Evolutionary conservation across 2,888 invertebrate species (phyloP).

Genomic region (Drosophila engyochracea): DNA sequence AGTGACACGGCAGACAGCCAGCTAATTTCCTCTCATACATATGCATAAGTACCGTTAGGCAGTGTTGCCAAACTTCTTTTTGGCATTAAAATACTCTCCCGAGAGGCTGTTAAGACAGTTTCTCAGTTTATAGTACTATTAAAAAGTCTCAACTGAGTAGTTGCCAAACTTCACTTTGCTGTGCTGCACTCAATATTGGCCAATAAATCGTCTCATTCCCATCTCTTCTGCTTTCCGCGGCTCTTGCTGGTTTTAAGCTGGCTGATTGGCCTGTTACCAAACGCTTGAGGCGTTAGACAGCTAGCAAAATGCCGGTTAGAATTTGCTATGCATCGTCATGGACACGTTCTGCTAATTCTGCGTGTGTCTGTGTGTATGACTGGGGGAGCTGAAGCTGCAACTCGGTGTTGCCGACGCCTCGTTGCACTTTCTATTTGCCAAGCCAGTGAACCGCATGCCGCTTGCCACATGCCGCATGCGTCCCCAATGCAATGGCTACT

Average conservation of each 20-base stretch:
- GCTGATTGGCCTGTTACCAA: constrained; percentile 37
- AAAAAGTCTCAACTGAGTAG: neutral
- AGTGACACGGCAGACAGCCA: constrained; percentile 27
- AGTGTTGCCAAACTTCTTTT: constrained; percentile 19
- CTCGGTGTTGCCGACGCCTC: constrained; percentile 36
- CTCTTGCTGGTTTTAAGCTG: constrained; percentile 22
- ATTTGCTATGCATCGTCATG: constrained; percentile 51
- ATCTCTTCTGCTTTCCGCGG: constrained; percentile 8
- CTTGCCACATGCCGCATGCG: constrained; percentile 23
- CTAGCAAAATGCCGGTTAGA: constrained; percentile 59
- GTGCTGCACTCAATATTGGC: constrained; percentile 13
- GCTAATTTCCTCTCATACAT: constrained; percentile 2
- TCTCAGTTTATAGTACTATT: neutral
- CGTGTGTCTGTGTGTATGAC: constrained; percentile 2
- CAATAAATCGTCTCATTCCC: constrained; percentile 19
- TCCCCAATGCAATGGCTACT: constrained; percentile 72
- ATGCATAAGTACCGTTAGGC: neutral
- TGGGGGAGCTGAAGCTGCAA: constrained; percentile 23
- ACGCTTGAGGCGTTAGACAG: constrained; percentile 50
- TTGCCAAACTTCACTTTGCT: constrained; percentile 29
- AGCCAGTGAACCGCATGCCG: constrained; percentile 62
- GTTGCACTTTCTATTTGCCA: constrained; percentile 75
- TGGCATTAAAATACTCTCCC: neutral
- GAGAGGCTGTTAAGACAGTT: neutral
- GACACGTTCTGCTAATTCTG: constrained; percentile 60